These are phyloP conservation scores for Girardinus metallicus DNA, from an alignment of 2,797 vertebrate genomes.

Conservation along the genomic window DNA sequence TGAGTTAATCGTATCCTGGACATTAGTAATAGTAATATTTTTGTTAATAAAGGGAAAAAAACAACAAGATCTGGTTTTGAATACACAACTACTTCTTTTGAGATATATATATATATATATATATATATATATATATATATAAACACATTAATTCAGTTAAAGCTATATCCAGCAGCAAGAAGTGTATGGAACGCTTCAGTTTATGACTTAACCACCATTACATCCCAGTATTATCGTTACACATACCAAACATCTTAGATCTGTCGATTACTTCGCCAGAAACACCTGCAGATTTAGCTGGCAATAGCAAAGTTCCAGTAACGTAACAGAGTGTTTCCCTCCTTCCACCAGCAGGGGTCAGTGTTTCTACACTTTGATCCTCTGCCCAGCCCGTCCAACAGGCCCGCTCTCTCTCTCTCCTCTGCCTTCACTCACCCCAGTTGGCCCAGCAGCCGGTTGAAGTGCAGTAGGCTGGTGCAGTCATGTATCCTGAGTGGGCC, in stretches of 20 bases:
- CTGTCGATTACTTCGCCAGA: not conserved
- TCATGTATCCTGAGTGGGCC: slow-evolving; percentile 87
- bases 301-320: not conserved
- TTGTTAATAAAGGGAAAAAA: not conserved
- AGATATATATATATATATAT: no score
- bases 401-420: not conserved
- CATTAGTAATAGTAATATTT: not conserved
- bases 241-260: not conserved
- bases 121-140: no score
- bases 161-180: not conserved
- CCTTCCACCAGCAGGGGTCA: slow-evolving; percentile 42
- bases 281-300: not conserved
- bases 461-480: slow-evolving; percentile 88
- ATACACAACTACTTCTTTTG: not conserved
- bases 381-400: slow-evolving; percentile 15
- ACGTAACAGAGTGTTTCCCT: slow-evolving; percentile 6
- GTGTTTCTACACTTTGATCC: slow-evolving; percentile 4
- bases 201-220: not conserved
- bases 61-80: not conserved
- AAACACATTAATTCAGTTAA: not conserved
- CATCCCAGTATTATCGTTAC: not conserved
- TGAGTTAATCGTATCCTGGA: not conserved
- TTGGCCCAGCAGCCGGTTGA: slow-evolving; percentile 87
- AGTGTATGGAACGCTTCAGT: not conserved
- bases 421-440: slow-evolving; percentile 84